These are phyloP conservation scores for Sorex fumeus DNA, from an alignment of 2,113 vertebrate genomes.

Conservation along the genomic window DNA sequence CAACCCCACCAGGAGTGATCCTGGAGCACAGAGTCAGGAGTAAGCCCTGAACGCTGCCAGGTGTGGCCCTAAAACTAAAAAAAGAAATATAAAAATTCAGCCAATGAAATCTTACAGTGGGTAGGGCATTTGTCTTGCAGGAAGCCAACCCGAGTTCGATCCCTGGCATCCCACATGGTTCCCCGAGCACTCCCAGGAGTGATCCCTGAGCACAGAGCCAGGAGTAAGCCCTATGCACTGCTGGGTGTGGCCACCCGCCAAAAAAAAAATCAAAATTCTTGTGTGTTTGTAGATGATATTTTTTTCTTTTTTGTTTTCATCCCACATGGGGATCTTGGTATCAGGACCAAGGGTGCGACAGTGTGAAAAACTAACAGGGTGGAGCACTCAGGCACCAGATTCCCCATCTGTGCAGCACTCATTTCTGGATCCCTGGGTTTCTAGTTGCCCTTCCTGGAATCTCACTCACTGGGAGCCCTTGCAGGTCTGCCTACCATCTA, in stretches of 20 bases:
- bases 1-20: too few species aligned
- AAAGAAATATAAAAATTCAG: too few species aligned
- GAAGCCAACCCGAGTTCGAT: too few species aligned
- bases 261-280: too few species aligned
- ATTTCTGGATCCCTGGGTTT: background rate
- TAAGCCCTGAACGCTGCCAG: too few species aligned
- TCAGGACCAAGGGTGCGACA: background rate
- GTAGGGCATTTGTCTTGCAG: background rate
- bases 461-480: background rate
- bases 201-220: background rate
- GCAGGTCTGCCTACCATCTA: background rate
- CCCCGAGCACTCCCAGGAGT: too few species aligned
- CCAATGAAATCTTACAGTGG: background rate
- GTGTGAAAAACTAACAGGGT: background rate
- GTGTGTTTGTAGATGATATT: background rate
- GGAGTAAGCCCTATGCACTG: too few species aligned
- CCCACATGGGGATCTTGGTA: background rate
- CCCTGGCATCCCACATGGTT: too few species aligned
- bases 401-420: background rate
- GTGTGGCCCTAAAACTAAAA: too few species aligned
- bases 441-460: conserved; percentile 4
- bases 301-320: conserved; percentile 27
- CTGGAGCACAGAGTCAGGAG: too few species aligned
- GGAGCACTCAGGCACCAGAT: background rate
- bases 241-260: too few species aligned